phyloP scores from a whole-genome alignment of 2,888 invertebrate genomes.

The Molanna angustata region DNA sequence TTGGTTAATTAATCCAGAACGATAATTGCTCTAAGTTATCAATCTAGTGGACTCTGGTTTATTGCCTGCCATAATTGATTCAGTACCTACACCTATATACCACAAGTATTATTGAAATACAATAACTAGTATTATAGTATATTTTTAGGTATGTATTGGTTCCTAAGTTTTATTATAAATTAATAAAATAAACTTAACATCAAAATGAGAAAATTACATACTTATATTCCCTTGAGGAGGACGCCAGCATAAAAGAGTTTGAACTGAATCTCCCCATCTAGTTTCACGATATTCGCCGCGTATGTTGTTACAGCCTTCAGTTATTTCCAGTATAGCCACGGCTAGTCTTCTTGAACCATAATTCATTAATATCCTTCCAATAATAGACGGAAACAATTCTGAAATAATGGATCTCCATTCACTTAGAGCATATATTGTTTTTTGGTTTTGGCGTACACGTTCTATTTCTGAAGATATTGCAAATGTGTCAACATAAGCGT shows the following conservation, averaged over 20 bases:
- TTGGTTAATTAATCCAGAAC: too few relatives aligned
- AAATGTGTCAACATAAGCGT: slow-evolving; percentile 39
- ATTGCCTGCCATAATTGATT: too few relatives aligned
- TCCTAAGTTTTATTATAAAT: not conserved
- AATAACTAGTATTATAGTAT: too few relatives aligned
- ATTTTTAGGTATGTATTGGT: too few relatives aligned
- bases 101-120: too few relatives aligned
- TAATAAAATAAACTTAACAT: not conserved
- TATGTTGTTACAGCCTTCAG: slow-evolving; percentile 42
- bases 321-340: slow-evolving; percentile 62
- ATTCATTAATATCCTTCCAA: slow-evolving; percentile 58
- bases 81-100: too few relatives aligned
- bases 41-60: too few relatives aligned
- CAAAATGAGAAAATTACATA: slow-evolving; percentile 45
- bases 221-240: slow-evolving; percentile 76
- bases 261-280: slow-evolving; percentile 64
- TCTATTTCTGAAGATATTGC: slow-evolving; percentile 18
- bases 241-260: slow-evolving; percentile 66
- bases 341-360: slow-evolving; percentile 65
- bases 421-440: slow-evolving; percentile 18
- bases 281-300: slow-evolving; percentile 49
- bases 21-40: too few relatives aligned
- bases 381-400: slow-evolving; percentile 59
- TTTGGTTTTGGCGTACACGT: slow-evolving; percentile 47
- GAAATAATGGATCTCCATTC: slow-evolving; percentile 58